Evolutionary conservation across 2,797 vertebrate species (phyloP).

Genomic region (Melanotaenia maccullochi): DNA sequence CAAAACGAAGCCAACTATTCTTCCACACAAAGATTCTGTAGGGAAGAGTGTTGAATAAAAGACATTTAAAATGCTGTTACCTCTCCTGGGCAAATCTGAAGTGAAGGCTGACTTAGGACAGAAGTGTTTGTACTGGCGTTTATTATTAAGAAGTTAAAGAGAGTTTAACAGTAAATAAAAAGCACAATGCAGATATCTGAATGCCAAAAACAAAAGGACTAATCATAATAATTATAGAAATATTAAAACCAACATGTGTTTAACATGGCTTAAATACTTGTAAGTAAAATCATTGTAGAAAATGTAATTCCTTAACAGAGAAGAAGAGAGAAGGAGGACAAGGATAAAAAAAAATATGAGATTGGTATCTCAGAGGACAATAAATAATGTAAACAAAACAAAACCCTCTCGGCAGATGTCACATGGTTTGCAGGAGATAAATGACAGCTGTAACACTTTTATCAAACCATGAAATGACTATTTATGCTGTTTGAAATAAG

Average conservation of each 20-base stretch:
- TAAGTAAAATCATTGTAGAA: conserved; percentile 56
- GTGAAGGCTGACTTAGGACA: conserved; percentile 52
- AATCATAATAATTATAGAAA: conserved; percentile 49
- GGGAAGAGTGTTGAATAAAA: conserved; percentile 39
- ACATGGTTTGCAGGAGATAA: conserved; percentile 40
- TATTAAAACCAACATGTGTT: conserved; percentile 40
- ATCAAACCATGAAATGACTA: conserved; percentile 67
- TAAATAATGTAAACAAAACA: conserved; percentile 44
- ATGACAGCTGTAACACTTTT: conserved; percentile 54
- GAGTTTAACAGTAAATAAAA: conserved; percentile 51
- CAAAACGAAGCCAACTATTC: conserved; percentile 25
- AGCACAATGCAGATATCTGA: conserved; percentile 27
- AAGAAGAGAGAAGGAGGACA: conserved; percentile 29
- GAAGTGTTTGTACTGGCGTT: conserved; percentile 30
- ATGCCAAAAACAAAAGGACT: conserved; percentile 28
- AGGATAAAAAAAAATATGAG: conserved; percentile 44
- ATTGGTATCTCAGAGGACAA: conserved; percentile 31
- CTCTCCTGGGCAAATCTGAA: conserved; percentile 38
- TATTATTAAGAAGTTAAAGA: conserved; percentile 53
- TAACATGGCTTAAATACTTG: conserved; percentile 38
- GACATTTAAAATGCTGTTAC: conserved; percentile 34
- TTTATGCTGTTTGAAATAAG: conserved; percentile 50
- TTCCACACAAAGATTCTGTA: conserved; percentile 23
- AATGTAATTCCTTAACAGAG: conserved; percentile 52
- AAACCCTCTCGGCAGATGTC: conserved; percentile 29